Percentiles rank a stretch among this genome's conserved stretches.
Conservation (phyloP, 2,113 vertebrate genomes). For the Pangasianodon hypophthalmus region DNA sequence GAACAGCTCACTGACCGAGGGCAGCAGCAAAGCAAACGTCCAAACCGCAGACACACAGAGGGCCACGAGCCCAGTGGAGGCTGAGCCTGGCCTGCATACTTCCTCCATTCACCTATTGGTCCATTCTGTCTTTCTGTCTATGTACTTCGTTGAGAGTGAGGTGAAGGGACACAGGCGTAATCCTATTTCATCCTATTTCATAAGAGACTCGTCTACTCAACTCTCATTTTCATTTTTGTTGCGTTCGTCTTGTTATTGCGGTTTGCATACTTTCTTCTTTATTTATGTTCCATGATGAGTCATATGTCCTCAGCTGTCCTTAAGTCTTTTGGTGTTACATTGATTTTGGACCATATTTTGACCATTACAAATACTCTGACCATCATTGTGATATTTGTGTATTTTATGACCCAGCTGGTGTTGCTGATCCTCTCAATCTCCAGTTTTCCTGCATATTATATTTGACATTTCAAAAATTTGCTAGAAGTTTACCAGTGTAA, state of each 20-base stretch:
- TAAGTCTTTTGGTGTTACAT: not conserved
- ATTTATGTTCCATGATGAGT: not conserved
- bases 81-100: conserved; percentile 44
- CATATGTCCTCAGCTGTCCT: not conserved
- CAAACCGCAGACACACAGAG: conserved; percentile 72
- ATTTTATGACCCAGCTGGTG: not conserved
- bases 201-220: not conserved
- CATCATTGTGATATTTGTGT: conserved; percentile 10
- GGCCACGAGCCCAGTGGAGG: conserved; percentile 70
- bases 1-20: conserved; percentile 65
- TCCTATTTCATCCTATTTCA: not conserved
- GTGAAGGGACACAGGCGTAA: not conserved
- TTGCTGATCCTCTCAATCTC: not conserved
- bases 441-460: not conserved
- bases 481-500: not conserved
- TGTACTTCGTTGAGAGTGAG: not conserved
- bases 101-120: not conserved
- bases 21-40: conserved; percentile 48
- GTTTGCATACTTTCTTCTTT: not conserved
- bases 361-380: conserved; percentile 4
- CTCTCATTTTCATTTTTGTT: not conserved
- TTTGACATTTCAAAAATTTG: not conserved
- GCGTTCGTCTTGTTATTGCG: not conserved
- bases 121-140: not conserved
- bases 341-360: conserved; percentile 24